Evolutionary conservation across 2,113 vertebrate species (phyloP).

Genomic region (Synchiropus splendidus): DNA sequence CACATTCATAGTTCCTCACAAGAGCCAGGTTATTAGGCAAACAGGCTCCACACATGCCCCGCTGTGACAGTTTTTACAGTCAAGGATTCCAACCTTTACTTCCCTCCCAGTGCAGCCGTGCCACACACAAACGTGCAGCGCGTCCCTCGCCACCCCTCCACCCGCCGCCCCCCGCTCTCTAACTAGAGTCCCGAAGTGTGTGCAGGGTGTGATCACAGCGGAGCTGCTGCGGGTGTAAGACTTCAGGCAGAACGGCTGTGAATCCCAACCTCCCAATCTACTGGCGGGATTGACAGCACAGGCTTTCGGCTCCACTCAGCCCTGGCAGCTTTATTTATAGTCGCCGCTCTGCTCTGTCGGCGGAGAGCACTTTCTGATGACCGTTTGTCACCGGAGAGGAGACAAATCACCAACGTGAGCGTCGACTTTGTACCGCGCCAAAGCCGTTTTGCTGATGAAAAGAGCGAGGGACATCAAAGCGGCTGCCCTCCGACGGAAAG

Average conservation of each 20-base stretch:
- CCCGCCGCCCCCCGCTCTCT: constrained; percentile 49
- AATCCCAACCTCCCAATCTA: constrained; percentile 41
- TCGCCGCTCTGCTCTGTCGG: constrained; percentile 11
- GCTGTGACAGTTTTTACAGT: constrained; percentile 68
- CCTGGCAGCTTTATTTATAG: constrained; percentile 54
- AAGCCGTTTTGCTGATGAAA: constrained; percentile 87
- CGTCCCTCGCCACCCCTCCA: constrained; percentile 30
- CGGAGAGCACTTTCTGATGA: constrained; percentile 31
- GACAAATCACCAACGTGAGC: constrained; percentile 65
- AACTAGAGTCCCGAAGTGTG: constrained; percentile 57
- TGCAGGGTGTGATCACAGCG: constrained; percentile 58
- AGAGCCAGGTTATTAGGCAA: constrained; percentile 65
- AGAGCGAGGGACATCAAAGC: constrained; percentile 91
- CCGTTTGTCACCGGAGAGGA: constrained; percentile 61
- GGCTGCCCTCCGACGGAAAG: constrained; percentile 78
- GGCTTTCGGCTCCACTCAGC: constrained; percentile 30
- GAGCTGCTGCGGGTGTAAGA: constrained; percentile 57
- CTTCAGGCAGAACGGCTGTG: constrained; percentile 44
- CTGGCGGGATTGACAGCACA: constrained; percentile 39
- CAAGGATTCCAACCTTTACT: constrained; percentile 69
- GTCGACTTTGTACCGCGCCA: constrained; percentile 67
- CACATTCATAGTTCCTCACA: constrained; percentile 62
- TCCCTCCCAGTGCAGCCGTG: constrained; percentile 52
- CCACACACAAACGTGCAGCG: constrained; percentile 24
- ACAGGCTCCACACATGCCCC: constrained; percentile 61